Percentiles rank a stretch among this genome's conserved stretches.
Evolutionary conservation across 2,888 invertebrate genomes (phyloP).

Genomic region (Hydroisotoma schaefferi): DNA sequence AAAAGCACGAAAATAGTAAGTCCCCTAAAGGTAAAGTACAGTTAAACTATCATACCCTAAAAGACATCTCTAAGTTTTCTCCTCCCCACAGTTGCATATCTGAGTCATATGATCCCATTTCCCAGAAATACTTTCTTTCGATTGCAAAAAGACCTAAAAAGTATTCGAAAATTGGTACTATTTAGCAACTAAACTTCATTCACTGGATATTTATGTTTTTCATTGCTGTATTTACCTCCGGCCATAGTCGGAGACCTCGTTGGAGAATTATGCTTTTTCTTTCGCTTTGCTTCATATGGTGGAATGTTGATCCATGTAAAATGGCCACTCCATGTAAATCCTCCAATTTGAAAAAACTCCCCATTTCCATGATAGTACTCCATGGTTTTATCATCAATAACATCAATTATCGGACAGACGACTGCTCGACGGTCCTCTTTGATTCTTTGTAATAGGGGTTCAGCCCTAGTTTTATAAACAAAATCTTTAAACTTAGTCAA

Average conservation of each 20-base stretch:
- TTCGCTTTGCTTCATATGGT: conserved; percentile 35
- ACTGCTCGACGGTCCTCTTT: conserved; percentile 75
- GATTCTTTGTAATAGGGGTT: conserved; percentile 82
- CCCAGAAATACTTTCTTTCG: conserved; percentile 88
- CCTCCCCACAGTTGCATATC: conserved; percentile 76
- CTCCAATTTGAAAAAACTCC: conserved; percentile 65
- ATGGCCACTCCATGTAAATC: conserved; percentile 84
- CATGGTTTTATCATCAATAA: conserved; percentile 76
- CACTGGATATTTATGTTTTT: too few species aligned
- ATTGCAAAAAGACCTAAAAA: conserved; percentile 94
- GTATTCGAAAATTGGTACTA: too few species aligned
- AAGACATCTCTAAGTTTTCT: conserved; percentile 96
- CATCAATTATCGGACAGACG: conserved; percentile 91
- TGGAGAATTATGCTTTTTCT: conserved; percentile 53
- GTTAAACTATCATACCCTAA: conserved; percentile 61
- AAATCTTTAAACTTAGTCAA: too few species aligned
- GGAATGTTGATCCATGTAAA: conserved; percentile 63
- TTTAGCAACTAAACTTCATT: too few species aligned
- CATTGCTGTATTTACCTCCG: too few species aligned
- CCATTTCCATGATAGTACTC: conserved; percentile 63
- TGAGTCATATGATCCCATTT: conserved; percentile 90
- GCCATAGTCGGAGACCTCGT: conserved; percentile 94
- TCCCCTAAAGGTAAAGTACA: too few species aligned
- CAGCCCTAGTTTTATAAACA: too few species aligned
- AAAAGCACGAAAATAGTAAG: too few species aligned